phyloP scores from a whole-genome alignment of 2,113 vertebrate species.

The Prunella himalayana region DNA sequence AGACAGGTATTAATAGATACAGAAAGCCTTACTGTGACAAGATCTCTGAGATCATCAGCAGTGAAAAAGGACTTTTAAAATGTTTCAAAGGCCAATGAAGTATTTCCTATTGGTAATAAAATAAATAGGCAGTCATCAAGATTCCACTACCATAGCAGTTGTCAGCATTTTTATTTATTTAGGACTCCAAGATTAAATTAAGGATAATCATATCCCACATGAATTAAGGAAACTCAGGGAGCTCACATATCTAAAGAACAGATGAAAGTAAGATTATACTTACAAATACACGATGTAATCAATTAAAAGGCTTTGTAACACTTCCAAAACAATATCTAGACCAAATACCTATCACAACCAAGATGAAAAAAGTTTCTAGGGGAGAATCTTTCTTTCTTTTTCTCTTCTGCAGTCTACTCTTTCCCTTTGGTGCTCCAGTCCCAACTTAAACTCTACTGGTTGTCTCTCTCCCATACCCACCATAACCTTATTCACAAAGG shows the following conservation, averaged over 20 bases:
- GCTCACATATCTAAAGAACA: background rate
- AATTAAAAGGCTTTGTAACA: background rate
- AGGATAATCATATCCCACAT: background rate
- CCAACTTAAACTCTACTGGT: background rate
- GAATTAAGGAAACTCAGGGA: background rate
- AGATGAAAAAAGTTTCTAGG: background rate
- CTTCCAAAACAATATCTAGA: background rate
- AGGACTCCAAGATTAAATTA: background rate
- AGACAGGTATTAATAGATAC: background rate
- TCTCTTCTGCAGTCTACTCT: background rate
- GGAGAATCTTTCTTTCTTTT: background rate
- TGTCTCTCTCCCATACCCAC: background rate
- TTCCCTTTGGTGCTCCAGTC: background rate
- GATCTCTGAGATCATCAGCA: background rate
- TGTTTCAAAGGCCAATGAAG: background rate
- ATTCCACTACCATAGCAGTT: background rate
- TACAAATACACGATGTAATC: background rate
- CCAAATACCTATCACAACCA: fast-evolving
- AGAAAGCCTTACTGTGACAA: background rate
- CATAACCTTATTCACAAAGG: background rate
- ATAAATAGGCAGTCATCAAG: background rate
- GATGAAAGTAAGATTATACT: background rate
- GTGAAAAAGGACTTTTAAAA: background rate
- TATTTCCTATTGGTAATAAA: background rate
- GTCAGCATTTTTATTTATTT: background rate